A percentile compares a stretch with the other conserved stretches of the same genome.
Evolutionary conservation across 2,113 vertebrate species (phyloP).

Genomic region (Morone chrysops): DNA sequence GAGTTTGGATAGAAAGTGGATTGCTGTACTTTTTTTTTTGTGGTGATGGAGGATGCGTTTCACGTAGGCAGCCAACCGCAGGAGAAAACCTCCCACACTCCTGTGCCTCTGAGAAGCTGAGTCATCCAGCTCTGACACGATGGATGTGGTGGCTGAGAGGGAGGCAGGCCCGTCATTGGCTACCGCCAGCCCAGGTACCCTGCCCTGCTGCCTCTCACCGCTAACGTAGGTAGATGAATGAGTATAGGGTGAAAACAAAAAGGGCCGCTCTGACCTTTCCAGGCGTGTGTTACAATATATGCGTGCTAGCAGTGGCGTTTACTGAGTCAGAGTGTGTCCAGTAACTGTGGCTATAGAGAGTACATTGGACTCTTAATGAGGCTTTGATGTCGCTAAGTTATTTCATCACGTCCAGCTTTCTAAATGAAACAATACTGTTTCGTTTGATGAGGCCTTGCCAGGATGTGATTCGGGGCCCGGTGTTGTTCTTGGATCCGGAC

Average conservation of each 20-base stretch:
- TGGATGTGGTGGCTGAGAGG: constrained; percentile 66
- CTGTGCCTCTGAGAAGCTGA: constrained; percentile 74
- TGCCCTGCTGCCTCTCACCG: constrained; percentile 52
- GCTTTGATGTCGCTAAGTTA: constrained; percentile 26
- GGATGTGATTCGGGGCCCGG: constrained; percentile 40
- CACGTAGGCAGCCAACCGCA: constrained; percentile 67
- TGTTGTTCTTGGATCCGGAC: constrained; percentile 53
- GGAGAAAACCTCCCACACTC: constrained; percentile 76
- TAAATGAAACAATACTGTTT: constrained; percentile 43
- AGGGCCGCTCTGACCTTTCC: constrained; percentile 39
- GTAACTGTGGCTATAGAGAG: neutral
- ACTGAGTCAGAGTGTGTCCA: neutral
- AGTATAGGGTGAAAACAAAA: constrained; percentile 38
- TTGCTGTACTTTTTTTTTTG: constrained; percentile 32
- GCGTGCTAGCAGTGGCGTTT: neutral
- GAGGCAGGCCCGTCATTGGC: constrained; percentile 48
- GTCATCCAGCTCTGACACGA: constrained; percentile 74
- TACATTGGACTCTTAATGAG: constrained; percentile 10
- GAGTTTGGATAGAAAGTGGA: constrained; percentile 47
- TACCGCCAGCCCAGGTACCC: constrained; percentile 23
- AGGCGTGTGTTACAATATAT: constrained; percentile 9
- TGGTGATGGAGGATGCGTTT: constrained; percentile 66
- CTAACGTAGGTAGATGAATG: constrained; percentile 63
- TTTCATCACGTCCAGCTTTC: constrained; percentile 36
- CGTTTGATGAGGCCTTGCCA: constrained; percentile 39